These are phyloP conservation scores for Sebastes trivittatus DNA, from an alignment of 2,797 vertebrate species.

Conservation along the genomic window DNA sequence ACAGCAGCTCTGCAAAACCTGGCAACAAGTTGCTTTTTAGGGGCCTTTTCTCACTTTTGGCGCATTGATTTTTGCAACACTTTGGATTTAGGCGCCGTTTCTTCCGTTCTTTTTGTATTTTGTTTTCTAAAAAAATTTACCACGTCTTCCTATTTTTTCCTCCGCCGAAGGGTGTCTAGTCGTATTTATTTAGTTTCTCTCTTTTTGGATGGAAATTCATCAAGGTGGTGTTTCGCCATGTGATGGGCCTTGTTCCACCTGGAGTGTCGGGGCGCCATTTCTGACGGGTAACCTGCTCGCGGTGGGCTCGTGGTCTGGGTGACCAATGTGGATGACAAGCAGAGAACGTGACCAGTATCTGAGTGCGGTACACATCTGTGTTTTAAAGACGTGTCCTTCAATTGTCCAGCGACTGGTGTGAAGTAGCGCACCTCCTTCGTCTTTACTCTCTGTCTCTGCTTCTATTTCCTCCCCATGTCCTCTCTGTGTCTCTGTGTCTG, in stretches of 20 bases:
- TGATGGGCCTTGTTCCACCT: slow-evolving; percentile 68
- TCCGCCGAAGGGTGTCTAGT: slow-evolving; percentile 6
- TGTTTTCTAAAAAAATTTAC: neutral
- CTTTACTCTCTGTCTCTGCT: slow-evolving; percentile 57
- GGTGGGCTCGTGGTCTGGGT: slow-evolving; percentile 47
- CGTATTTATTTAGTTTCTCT: slow-evolving; percentile 47
- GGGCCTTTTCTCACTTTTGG: slow-evolving; percentile 61
- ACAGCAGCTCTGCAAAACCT: slow-evolving; percentile 80
- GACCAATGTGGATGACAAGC: slow-evolving; percentile 51
- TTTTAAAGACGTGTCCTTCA: slow-evolving; percentile 44
- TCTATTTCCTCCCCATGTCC: slow-evolving; percentile 59
- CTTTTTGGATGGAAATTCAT: slow-evolving; percentile 44
- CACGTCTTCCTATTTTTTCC: neutral
- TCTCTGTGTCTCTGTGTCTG: slow-evolving; percentile 55
- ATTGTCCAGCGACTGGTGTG: slow-evolving; percentile 29
- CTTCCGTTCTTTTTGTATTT: slow-evolving; percentile 4
- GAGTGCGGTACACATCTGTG: slow-evolving; percentile 37
- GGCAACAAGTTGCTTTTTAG: slow-evolving; percentile 80
- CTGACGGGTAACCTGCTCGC: slow-evolving; percentile 59
- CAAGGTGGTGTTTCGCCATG: slow-evolving; percentile 49
- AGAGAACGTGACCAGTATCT: slow-evolving; percentile 47
- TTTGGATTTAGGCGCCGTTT: slow-evolving; percentile 54
- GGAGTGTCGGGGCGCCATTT: slow-evolving; percentile 61
- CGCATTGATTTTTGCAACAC: slow-evolving; percentile 44
- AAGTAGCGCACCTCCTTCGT: slow-evolving; percentile 59